Base-by-base conservation (phyloP, 1,140 invertebrate species). In the Andricus grossulariae region DNA sequence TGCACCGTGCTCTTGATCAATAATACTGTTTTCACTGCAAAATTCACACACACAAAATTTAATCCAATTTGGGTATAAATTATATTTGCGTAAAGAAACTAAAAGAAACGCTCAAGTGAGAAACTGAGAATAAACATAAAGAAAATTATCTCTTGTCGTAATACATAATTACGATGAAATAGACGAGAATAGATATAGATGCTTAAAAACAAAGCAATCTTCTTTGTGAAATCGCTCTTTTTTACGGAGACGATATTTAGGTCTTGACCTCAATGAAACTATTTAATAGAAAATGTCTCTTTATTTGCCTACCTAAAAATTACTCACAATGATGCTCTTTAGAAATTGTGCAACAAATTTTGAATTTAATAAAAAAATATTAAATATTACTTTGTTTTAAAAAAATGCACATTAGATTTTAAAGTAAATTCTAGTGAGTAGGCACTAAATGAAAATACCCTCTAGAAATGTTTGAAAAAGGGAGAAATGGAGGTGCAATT, bases 201-300 rank as follows among this genome's bases (percentile, higher is more conserved):
- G 39, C 39, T 45, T 8, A 12, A 55, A 55, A 60, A 60, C 57
- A 39, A 60, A 60, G 25, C 25, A 60, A 60, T 60, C 57, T 60
- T 39, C 57, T 21, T 32, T 60, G 57, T 60, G 57, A 15, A 45
- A 60, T 32, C 57, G 25, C 21, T 39, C 32, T 60, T 21, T 54
- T 18, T 18, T 54, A 54, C n/a, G 18, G 39, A 39, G 0, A 21
- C 0, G 25, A 11, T 19, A 16, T 70, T 70, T 39, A 32, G 19
- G 19, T 45, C 11, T 25, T 45, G 39, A 45, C 39, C 39, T 45
- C 10, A 11, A 45, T 45, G 8, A 45, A 8, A 45, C 7, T 45
- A 10, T 45, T 45, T 45, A 45, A 10, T 45, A 11, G 39, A 45
- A 45, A 45, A 45, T 45, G 2, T 45, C 39, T 10, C 10, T 4